phyloP scores from a whole-genome alignment of 2,113 vertebrate genomes.

The Psammodynastes pulverulentus region DNA sequence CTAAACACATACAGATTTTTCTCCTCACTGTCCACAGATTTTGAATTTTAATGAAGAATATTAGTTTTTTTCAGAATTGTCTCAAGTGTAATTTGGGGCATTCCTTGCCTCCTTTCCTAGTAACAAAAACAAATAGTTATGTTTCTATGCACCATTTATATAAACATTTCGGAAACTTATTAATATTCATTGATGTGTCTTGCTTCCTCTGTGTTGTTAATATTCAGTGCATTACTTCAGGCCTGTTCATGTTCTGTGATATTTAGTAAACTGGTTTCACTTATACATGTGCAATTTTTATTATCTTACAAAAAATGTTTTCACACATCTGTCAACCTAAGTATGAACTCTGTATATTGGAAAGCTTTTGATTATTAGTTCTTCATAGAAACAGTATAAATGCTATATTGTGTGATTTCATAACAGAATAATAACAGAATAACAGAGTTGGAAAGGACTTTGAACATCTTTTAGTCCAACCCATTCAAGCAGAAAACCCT shows the following conservation, averaged over 20 bases:
- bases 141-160: conserved; percentile 14
- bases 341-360: neutral
- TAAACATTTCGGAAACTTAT: conserved; percentile 8
- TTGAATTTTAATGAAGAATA: neutral
- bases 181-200: neutral
- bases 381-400: neutral
- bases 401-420: neutral
- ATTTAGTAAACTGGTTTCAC: conserved; percentile 3
- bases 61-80: conserved; percentile 17
- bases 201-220: conserved; percentile 10
- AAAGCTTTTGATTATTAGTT: neutral
- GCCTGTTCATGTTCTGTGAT: neutral
- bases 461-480: too few species aligned
- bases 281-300: neutral
- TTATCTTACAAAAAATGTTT: neutral
- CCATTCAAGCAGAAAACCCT: too few species aligned
- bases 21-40: neutral
- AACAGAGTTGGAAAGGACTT: too few species aligned
- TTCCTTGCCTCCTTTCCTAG: neutral
- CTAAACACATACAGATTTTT: conserved; percentile 16
- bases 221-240: neutral
- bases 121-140: neutral
- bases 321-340: neutral
- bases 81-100: neutral
- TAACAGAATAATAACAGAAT: neutral